These are phyloP conservation scores for Pogonognathellus flavescens DNA, from an alignment of 1,140 invertebrate species.

Conservation along the genomic window DNA sequence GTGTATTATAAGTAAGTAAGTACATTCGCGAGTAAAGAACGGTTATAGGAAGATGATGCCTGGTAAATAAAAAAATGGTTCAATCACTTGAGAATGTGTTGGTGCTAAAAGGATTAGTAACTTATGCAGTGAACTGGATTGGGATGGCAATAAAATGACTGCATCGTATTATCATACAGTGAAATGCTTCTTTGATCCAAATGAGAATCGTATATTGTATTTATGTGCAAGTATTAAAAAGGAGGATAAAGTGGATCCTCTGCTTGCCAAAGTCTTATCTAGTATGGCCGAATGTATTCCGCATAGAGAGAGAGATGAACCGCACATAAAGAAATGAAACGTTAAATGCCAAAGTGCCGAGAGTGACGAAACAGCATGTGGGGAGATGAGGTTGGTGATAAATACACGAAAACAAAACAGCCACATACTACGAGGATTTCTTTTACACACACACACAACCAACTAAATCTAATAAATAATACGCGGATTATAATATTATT, in stretches of 20 bases:
- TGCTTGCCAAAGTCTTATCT: not conserved
- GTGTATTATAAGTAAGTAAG: too few relatives aligned
- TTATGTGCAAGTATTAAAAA: not conserved
- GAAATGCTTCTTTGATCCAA: not conserved
- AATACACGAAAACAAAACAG: conserved; percentile 16
- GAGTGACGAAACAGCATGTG: conserved; percentile 39
- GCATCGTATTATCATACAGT: not conserved
- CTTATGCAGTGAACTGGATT: conserved; percentile 30
- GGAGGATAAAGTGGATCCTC: not conserved
- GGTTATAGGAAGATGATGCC: too few relatives aligned
- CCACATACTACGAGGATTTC: too few relatives aligned
- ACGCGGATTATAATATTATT: too few relatives aligned
- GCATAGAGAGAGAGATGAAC: too few relatives aligned
- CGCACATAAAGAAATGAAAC: conserved; percentile 38
- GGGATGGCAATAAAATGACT: not conserved
- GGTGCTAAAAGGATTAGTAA: conserved; percentile 26
- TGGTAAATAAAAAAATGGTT: not conserved
- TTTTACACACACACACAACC: too few relatives aligned
- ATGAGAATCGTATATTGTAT: not conserved
- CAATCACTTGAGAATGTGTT: not conserved
- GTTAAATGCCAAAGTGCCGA: conserved; percentile 25
- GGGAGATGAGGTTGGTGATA: conserved; percentile 29
- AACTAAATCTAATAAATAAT: too few relatives aligned
- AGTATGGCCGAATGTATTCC: not conserved
- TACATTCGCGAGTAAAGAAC: too few relatives aligned